A percentile compares a stretch with the other conserved stretches of the same genome.
Conservation (phyloP, 2,797 vertebrate genomes). For the Pyrocephalus nanus region DNA sequence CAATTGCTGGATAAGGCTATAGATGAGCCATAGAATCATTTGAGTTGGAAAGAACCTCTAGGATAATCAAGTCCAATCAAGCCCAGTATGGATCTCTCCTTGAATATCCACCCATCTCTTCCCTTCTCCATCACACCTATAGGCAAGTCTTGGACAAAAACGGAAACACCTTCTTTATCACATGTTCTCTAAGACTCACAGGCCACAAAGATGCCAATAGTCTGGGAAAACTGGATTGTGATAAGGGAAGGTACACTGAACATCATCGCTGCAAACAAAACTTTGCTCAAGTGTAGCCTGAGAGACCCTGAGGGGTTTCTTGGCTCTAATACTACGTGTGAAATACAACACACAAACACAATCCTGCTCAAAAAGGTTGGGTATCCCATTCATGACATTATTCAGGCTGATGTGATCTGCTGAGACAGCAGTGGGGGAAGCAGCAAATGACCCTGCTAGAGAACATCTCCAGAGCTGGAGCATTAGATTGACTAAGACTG, state of each 20-base stretch:
- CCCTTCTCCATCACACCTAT: background rate
- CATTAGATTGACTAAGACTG: background rate
- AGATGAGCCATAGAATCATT: no score
- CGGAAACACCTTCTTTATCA: background rate
- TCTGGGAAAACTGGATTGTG: accelerated
- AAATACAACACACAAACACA: background rate
- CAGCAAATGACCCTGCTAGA: background rate
- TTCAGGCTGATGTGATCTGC: background rate
- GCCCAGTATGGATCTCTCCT: background rate
- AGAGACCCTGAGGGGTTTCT: background rate
- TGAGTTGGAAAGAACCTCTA: no score
- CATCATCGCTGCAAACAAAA: accelerated
- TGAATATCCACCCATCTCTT: background rate
- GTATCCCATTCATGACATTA: background rate
- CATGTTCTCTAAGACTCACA: background rate
- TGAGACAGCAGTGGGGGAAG: background rate
- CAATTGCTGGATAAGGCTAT: background rate
- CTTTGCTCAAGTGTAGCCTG: background rate
- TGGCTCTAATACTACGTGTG: background rate
- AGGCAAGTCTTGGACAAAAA: background rate
- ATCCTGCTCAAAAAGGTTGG: background rate
- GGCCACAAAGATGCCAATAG: background rate
- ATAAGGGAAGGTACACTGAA: background rate
- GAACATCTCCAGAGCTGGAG: background rate
- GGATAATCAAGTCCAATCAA: background rate